Conservation (phyloP, 2,888 invertebrate genomes). For the Margaritifera margaritifera region DNA sequence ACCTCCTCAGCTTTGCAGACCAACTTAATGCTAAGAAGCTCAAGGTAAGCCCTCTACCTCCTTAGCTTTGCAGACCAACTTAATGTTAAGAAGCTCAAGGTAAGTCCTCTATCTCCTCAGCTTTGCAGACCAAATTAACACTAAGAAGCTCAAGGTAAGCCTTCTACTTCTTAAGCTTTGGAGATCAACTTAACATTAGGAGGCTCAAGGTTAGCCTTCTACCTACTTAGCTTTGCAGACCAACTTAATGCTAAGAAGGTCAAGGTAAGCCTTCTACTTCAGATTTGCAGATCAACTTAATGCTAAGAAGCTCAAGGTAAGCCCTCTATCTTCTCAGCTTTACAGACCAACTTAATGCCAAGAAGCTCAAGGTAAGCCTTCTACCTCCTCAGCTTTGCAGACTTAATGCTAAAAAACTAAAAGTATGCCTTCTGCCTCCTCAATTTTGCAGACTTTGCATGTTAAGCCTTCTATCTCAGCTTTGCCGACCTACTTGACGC, state of each 20-base stretch:
- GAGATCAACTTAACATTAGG: no score
- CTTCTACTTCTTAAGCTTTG: not conserved
- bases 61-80: constrained; percentile 81
- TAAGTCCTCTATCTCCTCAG: constrained; percentile 79
- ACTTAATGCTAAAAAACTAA: no score
- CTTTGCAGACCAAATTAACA: constrained; percentile 81
- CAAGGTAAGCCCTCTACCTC: constrained; percentile 78
- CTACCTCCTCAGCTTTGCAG: no score
- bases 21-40: constrained; percentile 79
- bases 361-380: no score
- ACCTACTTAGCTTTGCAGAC: no score
- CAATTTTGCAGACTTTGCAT: constrained; percentile 80
- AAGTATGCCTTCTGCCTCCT: no score
- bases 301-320: constrained; percentile 77
- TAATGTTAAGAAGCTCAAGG: constrained; percentile 77
- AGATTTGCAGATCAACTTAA: constrained; percentile 81
- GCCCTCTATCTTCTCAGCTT: constrained; percentile 6
- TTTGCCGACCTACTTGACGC: constrained; percentile 82
- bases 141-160: constrained; percentile 76
- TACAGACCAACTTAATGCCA: no score
- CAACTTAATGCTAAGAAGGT: no score
- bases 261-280: constrained; percentile 76
- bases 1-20: constrained; percentile 80
- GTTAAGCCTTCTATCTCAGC: constrained; percentile 79
- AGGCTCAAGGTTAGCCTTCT: no score